Base-by-base conservation (phyloP, 2,113 vertebrate species). In the Mohoua ochrocephala region DNA sequence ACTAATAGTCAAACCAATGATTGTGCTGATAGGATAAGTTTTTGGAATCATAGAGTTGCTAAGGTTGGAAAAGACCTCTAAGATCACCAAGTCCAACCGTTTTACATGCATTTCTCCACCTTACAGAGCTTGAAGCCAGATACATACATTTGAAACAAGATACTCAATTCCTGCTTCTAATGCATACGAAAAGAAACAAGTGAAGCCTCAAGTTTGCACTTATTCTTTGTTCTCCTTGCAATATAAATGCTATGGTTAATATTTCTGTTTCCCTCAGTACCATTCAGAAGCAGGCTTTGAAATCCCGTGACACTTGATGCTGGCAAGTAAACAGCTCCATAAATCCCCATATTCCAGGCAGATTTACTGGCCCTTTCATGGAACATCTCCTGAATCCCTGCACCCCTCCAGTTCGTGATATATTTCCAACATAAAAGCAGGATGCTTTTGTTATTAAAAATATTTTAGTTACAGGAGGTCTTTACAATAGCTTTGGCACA, bases 401-500 rank as follows among this genome's bases (percentile, higher is more conserved):
- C 60, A 39, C 19, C 20, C 52, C 87, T 79, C 24, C 57, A 54
- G 59, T 75, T 88, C 10, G 13, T 69, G 13, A 67, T 83, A 54
- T 17, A 4, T 57, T 95, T 92, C 85, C 54, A 94, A 92, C 84
- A 93, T 92, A 82, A 96, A 97, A 96, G 85, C 89, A 95, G 91
- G 77, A 96, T 79, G 93, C 89, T 91, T 94, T 92, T 95, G 70
- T 92, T 93, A 91, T 83, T 74, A 95, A 95, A 87, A 95, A 84
- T 95, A 85, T 87, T 97, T 95, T 82, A 88, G 94, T 91, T 96
- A 95, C 50, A 94, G 63, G 84, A 96, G 91, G 76, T 53, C 70
- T 93, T 95, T 88, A 95, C 93, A 97, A 97, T 84, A 92, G 83
- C 73, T 90, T 92, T 85, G 83, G 84, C 84, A 91, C 57, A 56